Percentiles rank a stretch among this genome's conserved stretches.
phyloP scores from a whole-genome alignment of 1,140 invertebrate species.

The Caenorhabditis tropicalis region DNA sequence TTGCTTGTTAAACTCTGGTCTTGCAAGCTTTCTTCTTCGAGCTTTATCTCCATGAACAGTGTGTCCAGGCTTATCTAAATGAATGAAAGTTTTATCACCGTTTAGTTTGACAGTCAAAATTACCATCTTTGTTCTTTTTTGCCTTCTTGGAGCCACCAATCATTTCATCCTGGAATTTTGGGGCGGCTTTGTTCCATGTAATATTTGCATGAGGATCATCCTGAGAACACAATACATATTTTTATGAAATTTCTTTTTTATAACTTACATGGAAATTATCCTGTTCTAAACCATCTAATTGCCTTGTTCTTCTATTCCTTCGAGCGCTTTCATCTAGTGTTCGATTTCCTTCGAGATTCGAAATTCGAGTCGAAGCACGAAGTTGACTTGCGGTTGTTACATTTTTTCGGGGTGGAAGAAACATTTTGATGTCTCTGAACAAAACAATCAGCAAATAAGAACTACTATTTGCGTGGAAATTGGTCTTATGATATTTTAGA shows the following conservation, averaged over 20 bases:
- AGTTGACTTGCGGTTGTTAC: not conserved
- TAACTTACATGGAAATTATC: constrained; percentile 10
- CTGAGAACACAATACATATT: too few species aligned
- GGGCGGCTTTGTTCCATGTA: not conserved
- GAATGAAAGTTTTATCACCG: not conserved
- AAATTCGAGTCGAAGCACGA: constrained; percentile 8
- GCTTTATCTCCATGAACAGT: not conserved
- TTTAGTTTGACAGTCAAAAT: not conserved
- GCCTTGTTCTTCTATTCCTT: not conserved
- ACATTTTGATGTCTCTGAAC: not conserved
- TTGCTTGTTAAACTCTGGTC: constrained; percentile 27
- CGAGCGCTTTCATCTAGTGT: constrained; percentile 21
- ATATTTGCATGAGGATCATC: constrained; percentile 30
- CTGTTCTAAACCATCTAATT: not conserved
- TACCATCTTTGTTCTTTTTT: not conserved
- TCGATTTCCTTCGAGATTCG: constrained; percentile 28
- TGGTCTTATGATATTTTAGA: too few species aligned
- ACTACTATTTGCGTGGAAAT: too few species aligned
- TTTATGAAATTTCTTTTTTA: not conserved
- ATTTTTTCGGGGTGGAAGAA: not conserved
- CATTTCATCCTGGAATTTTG: constrained; percentile 21
- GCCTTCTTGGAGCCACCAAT: not conserved
- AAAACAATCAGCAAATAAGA: too few species aligned
- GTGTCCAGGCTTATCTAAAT: not conserved
- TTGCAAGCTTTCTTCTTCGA: not conserved